These are phyloP conservation scores for Gasteruption jaculator DNA, from an alignment of 2,888 invertebrate species.

Conservation along the genomic window DNA sequence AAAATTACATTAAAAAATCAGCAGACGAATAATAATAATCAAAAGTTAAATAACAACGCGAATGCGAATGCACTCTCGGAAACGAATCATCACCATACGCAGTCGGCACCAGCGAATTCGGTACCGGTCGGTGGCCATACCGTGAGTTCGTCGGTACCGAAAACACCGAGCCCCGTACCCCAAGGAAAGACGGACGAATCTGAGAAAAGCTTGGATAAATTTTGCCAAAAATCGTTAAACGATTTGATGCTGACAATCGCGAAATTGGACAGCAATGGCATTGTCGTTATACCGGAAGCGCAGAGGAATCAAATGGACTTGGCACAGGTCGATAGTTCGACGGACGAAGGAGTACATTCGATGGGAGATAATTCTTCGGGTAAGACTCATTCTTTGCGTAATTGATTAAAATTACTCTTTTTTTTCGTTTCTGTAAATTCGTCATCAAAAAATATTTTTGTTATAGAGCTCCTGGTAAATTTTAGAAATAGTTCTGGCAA, in stretches of 20 bases:
- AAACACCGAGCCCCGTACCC: slow-evolving; percentile 72
- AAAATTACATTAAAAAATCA: slow-evolving; percentile 64
- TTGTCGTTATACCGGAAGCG: slow-evolving; percentile 67
- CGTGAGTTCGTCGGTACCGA: slow-evolving; percentile 78
- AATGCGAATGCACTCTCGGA: slow-evolving; percentile 26
- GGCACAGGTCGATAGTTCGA: slow-evolving; percentile 69
- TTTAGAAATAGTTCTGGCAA: neutral
- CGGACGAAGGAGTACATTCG: slow-evolving; percentile 55
- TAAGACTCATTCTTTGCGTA: slow-evolving; percentile 22
- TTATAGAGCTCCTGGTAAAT: no score
- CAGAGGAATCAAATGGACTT: slow-evolving; percentile 50
- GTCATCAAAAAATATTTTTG: slow-evolving; percentile 1
- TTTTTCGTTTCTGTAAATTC: slow-evolving; percentile 4
- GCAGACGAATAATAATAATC: slow-evolving; percentile 29
- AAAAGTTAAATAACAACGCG: slow-evolving; percentile 27
- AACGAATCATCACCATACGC: slow-evolving; percentile 27
- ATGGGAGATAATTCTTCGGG: slow-evolving; percentile 42
- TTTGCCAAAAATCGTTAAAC: slow-evolving; percentile 80
- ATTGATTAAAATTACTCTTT: neutral
- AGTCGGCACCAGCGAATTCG: slow-evolving; percentile 25
- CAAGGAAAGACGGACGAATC: slow-evolving; percentile 54
- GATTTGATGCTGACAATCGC: slow-evolving; percentile 85
- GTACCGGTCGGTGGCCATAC: slow-evolving; percentile 37
- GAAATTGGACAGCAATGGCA: slow-evolving; percentile 81
- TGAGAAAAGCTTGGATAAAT: slow-evolving; percentile 70